phyloP scores from a whole-genome alignment of 2,113 vertebrate species.

The Campylomormyrus tamandua region DNA sequence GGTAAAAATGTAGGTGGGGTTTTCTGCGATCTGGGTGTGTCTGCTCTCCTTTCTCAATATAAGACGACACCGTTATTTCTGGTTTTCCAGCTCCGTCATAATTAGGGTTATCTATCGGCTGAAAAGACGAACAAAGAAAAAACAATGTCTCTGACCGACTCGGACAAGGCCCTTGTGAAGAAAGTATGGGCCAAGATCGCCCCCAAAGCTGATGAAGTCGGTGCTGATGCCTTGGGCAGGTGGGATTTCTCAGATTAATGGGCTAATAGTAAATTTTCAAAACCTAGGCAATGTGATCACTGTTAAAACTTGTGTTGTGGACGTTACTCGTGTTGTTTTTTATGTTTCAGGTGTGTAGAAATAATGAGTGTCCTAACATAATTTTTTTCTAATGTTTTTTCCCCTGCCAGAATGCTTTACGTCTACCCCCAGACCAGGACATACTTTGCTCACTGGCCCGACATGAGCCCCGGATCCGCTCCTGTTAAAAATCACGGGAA shows the following conservation, averaged over 20 bases:
- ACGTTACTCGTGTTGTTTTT: background rate
- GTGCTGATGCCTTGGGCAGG: slow-evolving; percentile 21
- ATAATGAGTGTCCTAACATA: background rate
- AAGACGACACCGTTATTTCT: background rate
- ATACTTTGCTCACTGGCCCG: slow-evolving; percentile 23
- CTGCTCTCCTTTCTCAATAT: background rate
- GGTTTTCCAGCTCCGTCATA: background rate
- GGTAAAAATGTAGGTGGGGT: background rate
- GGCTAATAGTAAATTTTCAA: background rate
- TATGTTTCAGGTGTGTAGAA: background rate
- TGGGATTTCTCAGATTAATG: background rate
- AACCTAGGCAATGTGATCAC: background rate
- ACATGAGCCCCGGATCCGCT: background rate
- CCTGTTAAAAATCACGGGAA: slow-evolving; percentile 32
- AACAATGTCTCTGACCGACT: slow-evolving; percentile 32
- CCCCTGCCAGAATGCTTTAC: slow-evolving; percentile 13
- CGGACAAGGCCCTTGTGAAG: slow-evolving; percentile 25
- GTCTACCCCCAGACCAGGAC: slow-evolving; percentile 27
- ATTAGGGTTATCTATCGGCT: background rate
- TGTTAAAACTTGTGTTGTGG: background rate
- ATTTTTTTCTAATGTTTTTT: background rate
- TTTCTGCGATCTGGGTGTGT: background rate
- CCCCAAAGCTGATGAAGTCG: slow-evolving; percentile 2
- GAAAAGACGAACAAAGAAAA: background rate
- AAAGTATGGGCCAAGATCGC: slow-evolving; percentile 21